These are phyloP conservation scores for Zeuzera pyrina DNA, from an alignment of 2,888 invertebrate species.

Conservation along the genomic window DNA sequence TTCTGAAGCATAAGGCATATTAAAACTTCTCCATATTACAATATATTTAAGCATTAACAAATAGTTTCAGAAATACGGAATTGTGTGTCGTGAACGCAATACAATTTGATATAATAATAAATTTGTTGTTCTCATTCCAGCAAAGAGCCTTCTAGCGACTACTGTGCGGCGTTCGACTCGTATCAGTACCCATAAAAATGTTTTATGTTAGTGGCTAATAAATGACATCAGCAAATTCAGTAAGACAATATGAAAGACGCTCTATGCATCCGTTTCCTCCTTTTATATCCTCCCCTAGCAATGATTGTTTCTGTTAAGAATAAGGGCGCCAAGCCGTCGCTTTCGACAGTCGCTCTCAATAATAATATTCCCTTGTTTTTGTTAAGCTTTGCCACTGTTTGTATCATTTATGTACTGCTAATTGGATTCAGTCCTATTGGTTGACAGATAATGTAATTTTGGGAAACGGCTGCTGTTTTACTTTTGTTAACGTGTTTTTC, in stretches of 20 bases:
- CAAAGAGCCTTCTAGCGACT: slow-evolving; percentile 42
- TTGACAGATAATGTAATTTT: slow-evolving; percentile 25
- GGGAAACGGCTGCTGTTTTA: slow-evolving; percentile 4
- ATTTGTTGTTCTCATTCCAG: slow-evolving; percentile 54
- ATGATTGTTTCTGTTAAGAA: slow-evolving; percentile 59
- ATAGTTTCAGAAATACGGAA: no score
- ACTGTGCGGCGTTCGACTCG: slow-evolving; percentile 43
- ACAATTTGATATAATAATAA: slow-evolving; percentile 62
- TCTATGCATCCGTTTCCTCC: slow-evolving; percentile 57
- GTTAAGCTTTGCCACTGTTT: slow-evolving; percentile 38
- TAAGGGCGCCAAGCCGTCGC: slow-evolving; percentile 54
- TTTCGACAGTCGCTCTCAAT: slow-evolving; percentile 44
- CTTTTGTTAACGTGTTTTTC: no score
- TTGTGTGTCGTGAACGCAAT: no score
- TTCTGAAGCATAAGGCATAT: no score
- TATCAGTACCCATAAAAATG: slow-evolving; percentile 69
- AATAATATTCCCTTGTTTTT: slow-evolving; percentile 52
- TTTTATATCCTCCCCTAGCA: slow-evolving; percentile 55
- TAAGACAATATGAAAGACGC: slow-evolving; percentile 67
- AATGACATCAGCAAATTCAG: slow-evolving; percentile 72
- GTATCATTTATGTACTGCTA: slow-evolving; percentile 38
- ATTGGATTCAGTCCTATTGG: slow-evolving; percentile 38
- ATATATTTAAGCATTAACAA: no score
- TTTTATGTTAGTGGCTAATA: slow-evolving; percentile 72
- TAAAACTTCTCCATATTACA: no score